Base-by-base conservation (phyloP, 1,140 invertebrate genomes). In the Helicoverpa zea region DNA sequence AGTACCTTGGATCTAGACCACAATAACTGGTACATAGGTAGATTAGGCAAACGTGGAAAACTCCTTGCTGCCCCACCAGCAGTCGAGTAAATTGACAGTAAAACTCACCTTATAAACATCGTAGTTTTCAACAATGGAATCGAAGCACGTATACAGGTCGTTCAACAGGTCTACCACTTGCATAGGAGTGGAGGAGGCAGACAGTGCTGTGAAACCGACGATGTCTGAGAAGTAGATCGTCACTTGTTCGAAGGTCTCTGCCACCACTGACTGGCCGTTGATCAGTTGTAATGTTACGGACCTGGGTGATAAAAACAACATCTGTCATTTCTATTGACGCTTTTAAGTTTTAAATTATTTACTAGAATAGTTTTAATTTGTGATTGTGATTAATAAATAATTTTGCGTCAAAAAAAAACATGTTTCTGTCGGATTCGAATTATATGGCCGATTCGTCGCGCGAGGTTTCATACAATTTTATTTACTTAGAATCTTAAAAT, bases 191-290 rank as follows among this genome's bases (percentile, higher is more conserved):
- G 98, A 98, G 83, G 98, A 96, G 0, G 98, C 98, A 0, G 98
- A 99, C 13, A 99, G 95, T 13, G 97, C 96, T 0, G 98, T 99
- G 93, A 99, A 99, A 2, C 98, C 98, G 11, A 99, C 98, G 83
- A 99, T 99, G 92, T 99, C 99, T 81, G 98, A 98, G 95, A 99
- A 99, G 94, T 99, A 99, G 79, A 99, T 99, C 3, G 98, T 99
- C 13, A 99, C 98, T 87, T 96, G 96, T 84, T 99, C 98, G 90
- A 98, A 99, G 0, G 97, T 98, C 92, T 99, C 99, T 0, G 98
- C 98, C 13, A 98, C 97, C 5, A 99, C 98, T 2, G 97, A 97
- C 89, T 98, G 97, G 0, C 98, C 98, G 35, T 97, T 96, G 84
- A 99, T 99, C 72, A 99, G 94, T 87, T 98, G 97, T 30, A 97